Base-by-base conservation (phyloP, 2,888 invertebrate genomes). In the Anorthoa munda region DNA sequence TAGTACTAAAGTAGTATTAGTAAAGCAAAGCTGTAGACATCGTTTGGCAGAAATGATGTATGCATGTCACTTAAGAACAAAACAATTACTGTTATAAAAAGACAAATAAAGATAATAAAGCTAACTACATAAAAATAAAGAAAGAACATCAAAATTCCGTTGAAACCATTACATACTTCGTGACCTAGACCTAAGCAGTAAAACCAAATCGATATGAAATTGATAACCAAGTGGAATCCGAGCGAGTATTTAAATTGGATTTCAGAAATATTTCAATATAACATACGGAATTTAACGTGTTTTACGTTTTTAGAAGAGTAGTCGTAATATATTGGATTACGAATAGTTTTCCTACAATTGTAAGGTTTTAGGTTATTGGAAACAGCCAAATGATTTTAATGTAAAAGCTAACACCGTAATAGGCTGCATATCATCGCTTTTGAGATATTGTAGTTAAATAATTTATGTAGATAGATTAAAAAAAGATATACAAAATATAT, bases 171-270 rank as follows among this genome's bases (percentile, higher is more conserved):
- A 79, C 63, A 59, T 65, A 77, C 73, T 63, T 64, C 15, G 56
- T 79, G 85, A 84, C 84, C 84, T 73, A 84, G 84, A 84, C 84
- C 84, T 86, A 79, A 45, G 59, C 23, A 73, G 48, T 72, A 51
- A 83, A 84, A 59, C 50, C 39, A 71, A 78, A 86, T 84, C 79
- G 68, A 84, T 86, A 72, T 76, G 59, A 73, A 78, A 74, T 66
- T 82, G 75, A 78, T 86, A 81, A 84, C 71, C 58, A 59, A 74
- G 45, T 75, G 61, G 51, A 81, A 72, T 79, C 55, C 55, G 45
- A 74, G 59, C 51, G 39, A 7, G 18, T 65, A 65, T 58, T 74
- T 65, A 72, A 81, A 65, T 73, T 71, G 26, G 63, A 68, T 21
- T 61, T 75, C 26, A 53, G 21, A 75, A 61, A 61, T 46, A 56